Percentiles rank a stretch among this genome's conserved stretches.
Conservation (phyloP, 2,888 invertebrate genomes). For the Dryocosmus kuriphilus region DNA sequence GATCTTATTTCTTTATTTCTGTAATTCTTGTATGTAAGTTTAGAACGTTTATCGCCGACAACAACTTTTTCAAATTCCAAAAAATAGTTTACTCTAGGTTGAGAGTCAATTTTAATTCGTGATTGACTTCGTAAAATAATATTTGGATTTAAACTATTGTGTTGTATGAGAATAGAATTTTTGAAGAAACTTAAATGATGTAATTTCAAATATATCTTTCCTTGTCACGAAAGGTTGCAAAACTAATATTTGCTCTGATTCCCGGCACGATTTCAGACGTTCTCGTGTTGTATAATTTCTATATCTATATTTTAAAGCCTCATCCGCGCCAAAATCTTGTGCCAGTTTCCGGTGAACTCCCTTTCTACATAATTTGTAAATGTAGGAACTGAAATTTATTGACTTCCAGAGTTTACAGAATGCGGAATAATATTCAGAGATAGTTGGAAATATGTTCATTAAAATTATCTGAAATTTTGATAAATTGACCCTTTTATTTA, state of each 20-base stretch:
- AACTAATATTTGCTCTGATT: not conserved
- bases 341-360: conserved; percentile 21
- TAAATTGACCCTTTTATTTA: too few species aligned
- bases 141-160: too few species aligned
- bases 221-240: conserved; percentile 2
- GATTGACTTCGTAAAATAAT: not conserved
- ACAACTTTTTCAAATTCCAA: not conserved
- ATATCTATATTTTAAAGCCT: conserved; percentile 6
- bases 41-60: not conserved
- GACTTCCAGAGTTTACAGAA: not conserved
- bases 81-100: not conserved
- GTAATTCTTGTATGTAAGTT: not conserved
- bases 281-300: not conserved
- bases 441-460: not conserved
- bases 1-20: conserved; percentile 19
- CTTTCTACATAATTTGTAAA: conserved; percentile 27
- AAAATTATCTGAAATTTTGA: not conserved
- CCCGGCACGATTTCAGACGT: not conserved
- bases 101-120: not conserved
- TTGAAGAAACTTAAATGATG: not conserved
- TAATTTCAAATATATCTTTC: not conserved
- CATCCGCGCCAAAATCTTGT: conserved; percentile 31
- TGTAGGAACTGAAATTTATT: conserved; percentile 15
- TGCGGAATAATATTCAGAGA: not conserved
- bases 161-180: not conserved